These are phyloP conservation scores for Apodemus agrarius DNA, from an alignment of 2,797 vertebrate species.

Conservation along the genomic window DNA sequence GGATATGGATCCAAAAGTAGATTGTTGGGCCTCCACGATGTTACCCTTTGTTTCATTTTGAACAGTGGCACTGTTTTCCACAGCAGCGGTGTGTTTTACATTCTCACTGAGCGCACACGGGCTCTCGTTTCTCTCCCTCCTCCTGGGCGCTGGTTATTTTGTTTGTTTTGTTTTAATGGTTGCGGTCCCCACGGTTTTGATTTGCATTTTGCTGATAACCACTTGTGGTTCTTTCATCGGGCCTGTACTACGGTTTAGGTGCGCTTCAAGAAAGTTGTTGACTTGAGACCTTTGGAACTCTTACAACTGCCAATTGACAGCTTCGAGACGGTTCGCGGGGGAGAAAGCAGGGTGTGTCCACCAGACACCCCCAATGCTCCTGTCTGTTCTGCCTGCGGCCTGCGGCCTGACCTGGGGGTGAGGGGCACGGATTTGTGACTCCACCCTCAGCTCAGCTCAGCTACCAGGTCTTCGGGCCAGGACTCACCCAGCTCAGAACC, in stretches of 20 bases:
- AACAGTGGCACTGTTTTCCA: neutral
- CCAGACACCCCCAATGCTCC: neutral
- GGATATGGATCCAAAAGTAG: neutral
- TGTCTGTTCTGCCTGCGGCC: neutral
- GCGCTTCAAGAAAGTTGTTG: neutral
- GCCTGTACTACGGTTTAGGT: neutral
- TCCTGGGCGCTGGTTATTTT: neutral
- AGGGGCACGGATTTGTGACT: rapidly evolving
- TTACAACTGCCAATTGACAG: neutral
- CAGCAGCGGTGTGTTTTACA: neutral
- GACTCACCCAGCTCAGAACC: neutral
- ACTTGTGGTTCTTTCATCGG: neutral
- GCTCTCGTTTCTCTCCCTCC: neutral
- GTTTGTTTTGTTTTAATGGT: neutral
- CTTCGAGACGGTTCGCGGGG: neutral
- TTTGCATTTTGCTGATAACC: conserved; percentile 26
- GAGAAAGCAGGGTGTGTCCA: neutral
- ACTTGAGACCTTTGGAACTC: neutral
- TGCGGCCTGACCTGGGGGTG: neutral
- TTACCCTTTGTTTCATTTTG: neutral
- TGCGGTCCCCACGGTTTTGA: neutral
- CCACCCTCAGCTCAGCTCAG: neutral
- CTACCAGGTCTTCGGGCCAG: neutral
- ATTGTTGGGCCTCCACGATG: neutral
- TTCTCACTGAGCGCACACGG: neutral